Evolutionary conservation across 2,113 vertebrate genomes (phyloP), one percentile per base, ranked within the genome.

Genomic region (Corythornis vintsioides): DNA sequence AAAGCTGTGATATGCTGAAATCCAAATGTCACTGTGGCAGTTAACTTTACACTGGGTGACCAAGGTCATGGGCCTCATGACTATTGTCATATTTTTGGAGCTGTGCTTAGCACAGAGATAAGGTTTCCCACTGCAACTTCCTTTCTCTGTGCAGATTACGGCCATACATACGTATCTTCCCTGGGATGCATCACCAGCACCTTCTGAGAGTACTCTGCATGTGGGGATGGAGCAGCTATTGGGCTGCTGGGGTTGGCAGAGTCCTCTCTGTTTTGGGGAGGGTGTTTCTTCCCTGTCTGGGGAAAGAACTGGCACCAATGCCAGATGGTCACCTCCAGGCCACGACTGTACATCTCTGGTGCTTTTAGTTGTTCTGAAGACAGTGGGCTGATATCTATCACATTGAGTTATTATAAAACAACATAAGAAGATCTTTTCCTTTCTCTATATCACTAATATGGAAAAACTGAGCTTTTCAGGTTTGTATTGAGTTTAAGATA

Each of bases 1-100:
- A 88, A 20, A 55, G 64, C 88, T 3, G 9, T 89, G 92, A 88
- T n/a, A 86, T 38, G 74, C 76, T 85, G 72, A 70, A 26, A 87
- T 17, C 91, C 91, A 96, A 97, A 97, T 95, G 94, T 97, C 96
- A 97, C 64, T 24, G 6, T 4, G 31, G 89, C 74, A 59, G 90
- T 50, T 90, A 91, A 96, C 79, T 83, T 88, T 52, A 73, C 57
- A 82, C 59, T 3, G 31, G 50, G 28, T 84, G 78, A 92, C 77
- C 0, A 8, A 61, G 60, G 67, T 8, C 3, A 0, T 0, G 1
- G 31, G 91, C 92, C 94, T 89, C 70, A 78, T 96, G 95, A 96
- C 80, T 61, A 33, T 60, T 94, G 88, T 93, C 26, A 15, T 83
- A 93, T 94, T 96, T 96, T 92, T 83, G 88, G 86, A 91, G 47